Evolutionary conservation across 2,113 vertebrate genomes (phyloP), one percentile per base, ranked within the genome.

Genomic region (Paracanthobrama guichenoti): DNA sequence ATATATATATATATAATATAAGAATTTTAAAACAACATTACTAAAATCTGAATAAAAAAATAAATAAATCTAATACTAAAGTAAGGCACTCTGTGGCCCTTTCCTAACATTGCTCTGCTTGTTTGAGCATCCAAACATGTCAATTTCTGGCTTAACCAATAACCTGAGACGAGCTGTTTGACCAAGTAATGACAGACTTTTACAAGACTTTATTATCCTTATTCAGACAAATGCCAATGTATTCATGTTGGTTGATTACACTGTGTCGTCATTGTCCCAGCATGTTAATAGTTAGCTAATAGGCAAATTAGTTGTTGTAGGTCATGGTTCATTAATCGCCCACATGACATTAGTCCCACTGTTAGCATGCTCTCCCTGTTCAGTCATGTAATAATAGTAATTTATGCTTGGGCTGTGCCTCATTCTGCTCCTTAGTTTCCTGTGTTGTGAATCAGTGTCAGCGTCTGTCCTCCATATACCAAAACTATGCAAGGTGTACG

Each of bases 251-350:
- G 44, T 18, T 50, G 60, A 67, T 44, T 62, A 48, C n/a, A 64
- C 39, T 6, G 18, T 22, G 16, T 16, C 24, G 2, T 28, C 42
- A 22, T 67, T 80, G 44, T 50, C 78, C 11, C 78, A 80, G 78
- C 78, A 67, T 80, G 78, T 44, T 50, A 48, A 79, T 64, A 80
- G 9, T 80, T 80, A 42, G 3, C 79, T 81, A 81, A 81, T 55
- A 71, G 79, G 66, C 66, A 71, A 82, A 82, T 71, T 53, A 71
- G 79, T 82, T 82, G 79, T 71, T 82, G 11, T 71, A 57, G 79
- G 44, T 69, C 60, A 81, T 39, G 79, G 44, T 71, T 82, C 64
- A 82, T 82, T 82, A 71, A 42, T 71, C 79, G 4, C 79, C 48
- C 26, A 42, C 48, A 24, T 71, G 48, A 71, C 79, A 71, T 82